Evolutionary conservation across 2,113 vertebrate species (phyloP).

Genomic region (Rostratula benghalensis): DNA sequence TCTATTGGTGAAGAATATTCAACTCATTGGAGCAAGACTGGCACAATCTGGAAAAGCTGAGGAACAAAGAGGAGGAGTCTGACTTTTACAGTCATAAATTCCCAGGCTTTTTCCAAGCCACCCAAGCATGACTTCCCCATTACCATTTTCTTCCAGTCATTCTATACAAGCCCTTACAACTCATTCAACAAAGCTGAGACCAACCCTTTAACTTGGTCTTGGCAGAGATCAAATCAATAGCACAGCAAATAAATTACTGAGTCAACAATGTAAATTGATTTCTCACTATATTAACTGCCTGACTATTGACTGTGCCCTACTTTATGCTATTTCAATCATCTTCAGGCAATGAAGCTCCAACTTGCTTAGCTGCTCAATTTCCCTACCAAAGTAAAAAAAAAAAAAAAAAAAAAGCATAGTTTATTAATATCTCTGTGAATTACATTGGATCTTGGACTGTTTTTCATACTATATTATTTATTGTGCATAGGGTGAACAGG

Average conservation of each 20-base stretch:
- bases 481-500: not conserved
- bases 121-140: not conserved
- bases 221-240: slow-evolving; percentile 6
- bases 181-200: not conserved
- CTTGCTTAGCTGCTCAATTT: not conserved
- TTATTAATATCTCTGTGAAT: not conserved
- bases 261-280: slow-evolving; percentile 12
- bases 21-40: not conserved
- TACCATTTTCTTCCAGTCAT: not conserved
- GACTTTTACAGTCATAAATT: not conserved
- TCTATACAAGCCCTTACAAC: not conserved
- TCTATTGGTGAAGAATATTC: rapidly evolving
- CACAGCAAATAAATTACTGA: slow-evolving; percentile 15
- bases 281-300: slow-evolving; percentile 2
- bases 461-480: not conserved
- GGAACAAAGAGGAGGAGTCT: not conserved
- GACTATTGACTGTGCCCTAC: not conserved
- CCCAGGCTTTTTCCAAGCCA: not conserved
- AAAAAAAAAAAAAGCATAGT: not conserved
- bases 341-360: slow-evolving; percentile 12
- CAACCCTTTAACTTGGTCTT: not conserved
- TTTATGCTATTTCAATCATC: slow-evolving; percentile 21
- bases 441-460: not conserved
- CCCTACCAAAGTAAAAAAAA: not conserved
- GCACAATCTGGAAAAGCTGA: not conserved